phyloP scores from a whole-genome alignment of 2,797 vertebrate genomes.

The Myotis findleyi region DNA sequence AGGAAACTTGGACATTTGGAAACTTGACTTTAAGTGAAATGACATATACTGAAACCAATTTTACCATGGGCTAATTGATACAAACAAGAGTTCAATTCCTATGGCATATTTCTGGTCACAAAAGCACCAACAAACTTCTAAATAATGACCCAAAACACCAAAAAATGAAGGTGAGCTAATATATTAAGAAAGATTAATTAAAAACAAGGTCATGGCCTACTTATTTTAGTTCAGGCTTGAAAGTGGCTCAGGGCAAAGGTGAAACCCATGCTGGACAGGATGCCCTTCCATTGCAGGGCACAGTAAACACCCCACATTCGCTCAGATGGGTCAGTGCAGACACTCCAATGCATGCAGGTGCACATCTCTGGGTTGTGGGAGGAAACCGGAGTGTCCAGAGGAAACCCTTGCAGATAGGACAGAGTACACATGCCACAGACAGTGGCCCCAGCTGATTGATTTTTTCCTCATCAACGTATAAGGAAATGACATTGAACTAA shows the following conservation, averaged over 20 bases:
- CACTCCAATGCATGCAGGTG: not conserved
- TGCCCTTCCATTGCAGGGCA: not conserved
- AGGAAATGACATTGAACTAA: not conserved
- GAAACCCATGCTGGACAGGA: not conserved
- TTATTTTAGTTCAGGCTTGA: not conserved
- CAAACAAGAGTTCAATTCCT: not conserved
- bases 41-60: not conserved
- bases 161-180: not conserved
- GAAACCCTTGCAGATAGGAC: not conserved
- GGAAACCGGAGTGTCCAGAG: not conserved
- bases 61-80: not conserved
- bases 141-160: not conserved
- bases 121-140: not conserved
- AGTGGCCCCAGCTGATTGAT: not conserved
- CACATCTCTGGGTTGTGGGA: not conserved
- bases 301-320: not conserved
- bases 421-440: not conserved
- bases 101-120: not conserved
- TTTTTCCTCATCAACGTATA: not conserved
- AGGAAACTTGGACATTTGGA: not conserved
- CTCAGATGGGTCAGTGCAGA: not conserved
- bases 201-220: not conserved
- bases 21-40: not conserved
- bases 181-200: not conserved
- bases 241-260: not conserved